phyloP scores from a whole-genome alignment of 2,113 vertebrate species.

The Alligator mississippiensis region DNA sequence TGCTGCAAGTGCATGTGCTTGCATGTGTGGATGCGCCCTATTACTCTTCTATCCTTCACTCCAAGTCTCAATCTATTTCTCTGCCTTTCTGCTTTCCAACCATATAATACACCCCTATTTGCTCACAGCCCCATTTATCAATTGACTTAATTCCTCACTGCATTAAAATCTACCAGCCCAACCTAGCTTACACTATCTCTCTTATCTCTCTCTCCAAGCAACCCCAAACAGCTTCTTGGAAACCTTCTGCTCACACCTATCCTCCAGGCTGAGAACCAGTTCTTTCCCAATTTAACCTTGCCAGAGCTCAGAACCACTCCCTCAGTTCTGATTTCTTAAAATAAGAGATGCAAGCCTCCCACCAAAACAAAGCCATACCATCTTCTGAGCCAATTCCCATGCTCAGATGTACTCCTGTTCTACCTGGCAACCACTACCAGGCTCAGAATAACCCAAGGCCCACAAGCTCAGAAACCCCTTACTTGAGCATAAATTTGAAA shows the following conservation, averaged over 20 bases:
- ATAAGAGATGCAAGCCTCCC: too few species aligned
- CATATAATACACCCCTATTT: constrained; percentile 18
- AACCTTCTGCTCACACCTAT: constrained; percentile 47
- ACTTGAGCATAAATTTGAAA: not conserved
- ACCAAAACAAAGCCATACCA: not conserved
- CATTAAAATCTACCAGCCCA: constrained; percentile 35
- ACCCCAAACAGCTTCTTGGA: constrained; percentile 57
- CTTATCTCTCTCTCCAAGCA: constrained; percentile 25
- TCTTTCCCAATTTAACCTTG: constrained; percentile 47
- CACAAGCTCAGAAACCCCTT: not conserved
- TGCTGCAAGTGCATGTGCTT: too few species aligned
- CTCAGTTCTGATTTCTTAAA: not conserved
- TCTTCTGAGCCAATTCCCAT: not conserved
- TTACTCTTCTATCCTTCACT: not conserved
- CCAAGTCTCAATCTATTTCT: constrained; percentile 49
- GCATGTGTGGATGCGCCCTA: not conserved
- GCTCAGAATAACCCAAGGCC: not conserved
- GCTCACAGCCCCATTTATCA: constrained; percentile 32
- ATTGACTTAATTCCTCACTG: constrained; percentile 30
- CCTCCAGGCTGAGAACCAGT: constrained; percentile 41
- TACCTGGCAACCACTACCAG: not conserved
- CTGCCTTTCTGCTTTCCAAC: constrained; percentile 40
- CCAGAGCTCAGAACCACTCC: constrained; percentile 34
- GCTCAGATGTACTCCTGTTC: not conserved
- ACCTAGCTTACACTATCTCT: constrained; percentile 48